Base-by-base conservation (phyloP, 2,888 invertebrate species). In the Glaucopsyche alexis region DNA sequence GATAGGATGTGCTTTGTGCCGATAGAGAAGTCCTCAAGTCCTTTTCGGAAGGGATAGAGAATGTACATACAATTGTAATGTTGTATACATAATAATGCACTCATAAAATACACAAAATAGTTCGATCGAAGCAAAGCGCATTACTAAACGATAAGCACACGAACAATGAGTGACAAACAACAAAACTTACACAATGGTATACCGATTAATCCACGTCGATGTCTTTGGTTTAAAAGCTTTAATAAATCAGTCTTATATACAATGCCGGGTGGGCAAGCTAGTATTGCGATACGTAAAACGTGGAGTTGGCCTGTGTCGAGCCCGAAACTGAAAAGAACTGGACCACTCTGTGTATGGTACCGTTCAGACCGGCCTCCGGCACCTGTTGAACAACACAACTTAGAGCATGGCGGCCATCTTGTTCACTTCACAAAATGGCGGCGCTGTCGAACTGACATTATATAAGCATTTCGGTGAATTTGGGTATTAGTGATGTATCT, bases 211-310 rank as follows among this genome's bases (percentile, higher is more conserved):
- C 92, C 91, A 88, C 79, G 79, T 78, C 81, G 81, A 80, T 82
- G 84, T 90, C 91, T 91, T 90, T 90, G 89, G 89, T 87, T 86
- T 79, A 76, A 84, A 87, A 87, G 84, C 89, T 91, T 92, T 92
- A 90, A 84, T 84, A 84, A 75, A 83, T 90, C 91, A 91, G 91
- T 92, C 91, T 91, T 84, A 92, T 93, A 83, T 92, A 92, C 93
- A 93, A 86, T 81, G 87, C 87, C 87, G 81, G 81, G 81, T 83
- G 81, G 81, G 81, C 79, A 87, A 84, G 79, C 93, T 91, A 94
- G 88, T 93, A 94, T 86, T 94, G 93, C 85, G 94, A 94, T 86
- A 94, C 94, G 90, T 94, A 94, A 94, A 94, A 94, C 88, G 94
- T 94, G 85, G 94, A 94, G 77, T 93, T 93, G 92, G 94, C 94